These are phyloP conservation scores for Python bivittatus DNA, from an alignment of 2,113 vertebrate genomes.

Conservation along the genomic window DNA sequence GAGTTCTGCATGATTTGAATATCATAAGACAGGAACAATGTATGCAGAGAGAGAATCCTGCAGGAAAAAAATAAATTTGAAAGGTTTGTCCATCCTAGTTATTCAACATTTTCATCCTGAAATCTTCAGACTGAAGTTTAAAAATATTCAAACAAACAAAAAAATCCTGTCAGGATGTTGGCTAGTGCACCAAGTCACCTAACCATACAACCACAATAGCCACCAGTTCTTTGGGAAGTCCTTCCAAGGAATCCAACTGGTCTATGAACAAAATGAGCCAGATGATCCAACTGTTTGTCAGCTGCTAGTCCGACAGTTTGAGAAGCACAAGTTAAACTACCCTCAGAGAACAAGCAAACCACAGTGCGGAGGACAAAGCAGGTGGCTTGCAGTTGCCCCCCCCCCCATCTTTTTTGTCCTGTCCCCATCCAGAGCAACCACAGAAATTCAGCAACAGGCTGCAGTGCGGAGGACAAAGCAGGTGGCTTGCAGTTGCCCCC, in stretches of 20 bases:
- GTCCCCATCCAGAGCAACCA: neutral
- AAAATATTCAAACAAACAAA: neutral
- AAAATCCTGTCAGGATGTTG: neutral
- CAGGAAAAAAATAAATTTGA: constrained; percentile 32
- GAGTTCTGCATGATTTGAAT: constrained; percentile 32
- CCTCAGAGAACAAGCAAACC: neutral
- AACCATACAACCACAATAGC: neutral
- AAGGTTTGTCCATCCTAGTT: constrained; percentile 1
- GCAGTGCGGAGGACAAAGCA: neutral
- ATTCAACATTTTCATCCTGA: neutral
- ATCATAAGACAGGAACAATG: constrained; percentile 24
- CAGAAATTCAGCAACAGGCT: too few relatives aligned
- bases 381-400: too few relatives aligned
- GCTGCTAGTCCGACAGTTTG: neutral
- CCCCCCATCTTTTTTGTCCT: neutral
- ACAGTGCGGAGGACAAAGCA: neutral
- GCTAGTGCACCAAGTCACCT: neutral
- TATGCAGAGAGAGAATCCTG: constrained; percentile 32
- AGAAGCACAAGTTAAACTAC: neutral
- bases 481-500: too few relatives aligned
- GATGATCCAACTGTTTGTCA: neutral
- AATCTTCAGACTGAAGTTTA: neutral
- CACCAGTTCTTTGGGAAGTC: neutral
- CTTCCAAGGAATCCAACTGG: neutral
- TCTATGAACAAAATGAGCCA: neutral